phyloP scores from a whole-genome alignment of 2,113 vertebrate species.

The Erpornis zantholeuca region DNA sequence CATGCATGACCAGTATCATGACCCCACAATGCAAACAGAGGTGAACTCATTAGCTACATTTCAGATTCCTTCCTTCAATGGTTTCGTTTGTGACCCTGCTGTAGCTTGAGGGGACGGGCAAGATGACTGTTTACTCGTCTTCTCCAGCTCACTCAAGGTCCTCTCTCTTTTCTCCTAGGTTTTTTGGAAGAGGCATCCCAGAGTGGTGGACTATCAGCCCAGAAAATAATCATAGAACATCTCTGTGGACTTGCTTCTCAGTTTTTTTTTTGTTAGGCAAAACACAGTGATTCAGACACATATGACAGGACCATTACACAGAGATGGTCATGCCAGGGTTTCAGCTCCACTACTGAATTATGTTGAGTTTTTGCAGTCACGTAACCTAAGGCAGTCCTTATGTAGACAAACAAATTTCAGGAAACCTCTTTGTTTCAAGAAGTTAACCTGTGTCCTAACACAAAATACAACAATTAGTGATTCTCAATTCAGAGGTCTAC shows the following conservation, averaged over 20 bases:
- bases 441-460: background rate
- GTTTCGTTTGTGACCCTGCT: background rate
- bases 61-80: background rate
- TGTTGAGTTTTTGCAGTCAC: background rate
- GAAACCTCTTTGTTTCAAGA: constrained; percentile 27
- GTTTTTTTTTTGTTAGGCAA: background rate
- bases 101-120: background rate
- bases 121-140: background rate
- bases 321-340: background rate
- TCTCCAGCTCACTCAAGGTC: background rate
- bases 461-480: background rate
- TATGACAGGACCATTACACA: background rate
- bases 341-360: background rate
- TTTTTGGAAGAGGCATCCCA: background rate
- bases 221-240: background rate
- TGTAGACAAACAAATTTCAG: background rate
- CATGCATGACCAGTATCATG: background rate
- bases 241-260: background rate
- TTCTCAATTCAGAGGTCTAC: background rate
- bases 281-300: background rate
- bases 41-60: background rate
- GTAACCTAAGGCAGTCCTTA: background rate
- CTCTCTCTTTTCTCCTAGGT: background rate
- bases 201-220: background rate
- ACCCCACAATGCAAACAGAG: background rate